These are phyloP conservation scores for Nibea coibor DNA, from an alignment of 2,113 vertebrate species.

Conservation along the genomic window DNA sequence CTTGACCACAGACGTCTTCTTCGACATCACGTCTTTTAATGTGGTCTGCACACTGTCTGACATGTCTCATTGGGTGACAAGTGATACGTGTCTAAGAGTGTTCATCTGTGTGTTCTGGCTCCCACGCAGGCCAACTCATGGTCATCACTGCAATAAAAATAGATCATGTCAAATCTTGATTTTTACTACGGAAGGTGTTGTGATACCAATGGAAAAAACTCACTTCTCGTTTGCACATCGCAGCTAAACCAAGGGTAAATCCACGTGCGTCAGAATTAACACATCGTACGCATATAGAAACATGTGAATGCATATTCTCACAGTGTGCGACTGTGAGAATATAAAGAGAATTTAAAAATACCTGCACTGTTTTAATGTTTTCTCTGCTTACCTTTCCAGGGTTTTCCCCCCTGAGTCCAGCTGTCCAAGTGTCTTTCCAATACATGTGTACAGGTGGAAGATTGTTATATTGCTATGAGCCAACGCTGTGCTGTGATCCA, in stretches of 20 bases:
- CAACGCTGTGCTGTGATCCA: slow-evolving; percentile 56
- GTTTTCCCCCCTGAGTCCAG: slow-evolving; percentile 15
- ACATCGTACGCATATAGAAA: not conserved
- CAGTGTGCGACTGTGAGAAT: not conserved
- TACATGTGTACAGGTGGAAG: slow-evolving; percentile 69
- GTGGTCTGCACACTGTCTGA: slow-evolving; percentile 26
- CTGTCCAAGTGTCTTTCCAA: slow-evolving; percentile 44
- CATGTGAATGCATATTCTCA: slow-evolving; percentile 16
- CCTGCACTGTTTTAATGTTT: not conserved
- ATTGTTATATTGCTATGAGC: slow-evolving; percentile 48
- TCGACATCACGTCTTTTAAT: not conserved
- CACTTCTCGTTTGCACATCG: not conserved
- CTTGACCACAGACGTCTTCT: not conserved
- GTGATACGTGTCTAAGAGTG: not conserved
- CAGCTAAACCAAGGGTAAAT: not conserved
- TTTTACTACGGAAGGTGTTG: slow-evolving; percentile 1
- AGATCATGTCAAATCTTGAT: slow-evolving; percentile 1
- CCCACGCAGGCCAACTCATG: not conserved
- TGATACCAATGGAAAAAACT: slow-evolving; percentile 6
- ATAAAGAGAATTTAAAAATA: not conserved
- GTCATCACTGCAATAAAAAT: slow-evolving; percentile 23
- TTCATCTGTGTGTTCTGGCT: slow-evolving; percentile 18
- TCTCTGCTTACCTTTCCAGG: slow-evolving; percentile 21
- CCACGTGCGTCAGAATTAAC: not conserved
- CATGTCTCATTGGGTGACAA: slow-evolving; percentile 14